phyloP scores from a whole-genome alignment of 2,797 vertebrate genomes.

The Poecilia picta region DNA sequence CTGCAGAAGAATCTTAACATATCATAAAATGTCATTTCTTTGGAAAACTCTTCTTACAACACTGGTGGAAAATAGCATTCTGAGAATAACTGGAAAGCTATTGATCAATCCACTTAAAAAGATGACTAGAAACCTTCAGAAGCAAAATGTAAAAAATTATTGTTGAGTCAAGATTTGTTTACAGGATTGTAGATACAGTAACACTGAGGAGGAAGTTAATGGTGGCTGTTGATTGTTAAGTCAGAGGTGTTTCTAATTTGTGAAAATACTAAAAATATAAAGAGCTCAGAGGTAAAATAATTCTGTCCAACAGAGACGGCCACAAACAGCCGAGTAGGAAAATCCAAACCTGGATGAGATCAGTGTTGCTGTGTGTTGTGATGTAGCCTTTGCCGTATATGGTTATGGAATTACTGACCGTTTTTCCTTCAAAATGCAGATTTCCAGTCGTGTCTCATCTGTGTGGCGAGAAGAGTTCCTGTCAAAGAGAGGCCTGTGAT shows the following conservation, averaged over 20 bases:
- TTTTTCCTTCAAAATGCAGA: conserved; percentile 74
- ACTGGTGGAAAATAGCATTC: not conserved
- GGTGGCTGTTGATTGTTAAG: not conserved
- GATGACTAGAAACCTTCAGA: not conserved
- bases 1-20: not conserved
- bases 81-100: not conserved
- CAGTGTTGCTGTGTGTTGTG: not conserved
- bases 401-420: not conserved
- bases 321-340: not conserved
- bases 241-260: not conserved
- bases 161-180: not conserved
- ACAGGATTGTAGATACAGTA: not conserved
- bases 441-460: conserved; percentile 98
- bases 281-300: not conserved
- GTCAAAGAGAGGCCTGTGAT: conserved; percentile 90
- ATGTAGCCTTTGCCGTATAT: not conserved
- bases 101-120: not conserved
- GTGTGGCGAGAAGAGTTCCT: conserved; percentile 93
- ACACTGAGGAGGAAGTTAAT: not conserved
- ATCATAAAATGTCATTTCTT: not conserved
- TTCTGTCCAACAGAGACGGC: conserved; percentile 11
- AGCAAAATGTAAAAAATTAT: not conserved
- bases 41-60: not conserved
- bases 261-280: not conserved
- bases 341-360: not conserved